Percentiles rank a stretch among this genome's conserved stretches.
These are phyloP conservation scores for Argyrosomus japonicus DNA, from an alignment of 2,113 vertebrate species.

Conservation along the genomic window DNA sequence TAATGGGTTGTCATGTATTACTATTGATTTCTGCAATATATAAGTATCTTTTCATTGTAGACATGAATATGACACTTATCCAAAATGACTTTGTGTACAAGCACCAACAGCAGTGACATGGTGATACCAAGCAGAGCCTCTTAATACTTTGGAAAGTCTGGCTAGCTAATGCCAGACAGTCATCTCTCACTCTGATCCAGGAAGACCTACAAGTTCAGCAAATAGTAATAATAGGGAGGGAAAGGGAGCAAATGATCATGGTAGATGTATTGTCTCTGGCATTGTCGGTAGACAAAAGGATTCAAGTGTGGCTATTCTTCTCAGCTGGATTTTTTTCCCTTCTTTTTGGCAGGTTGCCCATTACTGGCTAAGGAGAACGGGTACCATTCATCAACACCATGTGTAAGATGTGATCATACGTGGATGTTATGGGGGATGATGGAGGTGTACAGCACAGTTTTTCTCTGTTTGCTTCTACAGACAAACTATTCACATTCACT, in stretches of 20 bases:
- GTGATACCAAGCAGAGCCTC: conserved; percentile 43
- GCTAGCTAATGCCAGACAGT: conserved; percentile 29
- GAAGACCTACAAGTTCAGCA: conserved; percentile 40
- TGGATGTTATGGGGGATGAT: not conserved
- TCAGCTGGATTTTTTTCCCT: conserved; percentile 7
- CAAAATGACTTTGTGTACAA: conserved; percentile 30
- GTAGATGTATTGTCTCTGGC: conserved; percentile 9
- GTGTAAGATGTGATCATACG: conserved; percentile 3
- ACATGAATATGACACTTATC: conserved; percentile 56
- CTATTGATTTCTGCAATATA: conserved; percentile 17
- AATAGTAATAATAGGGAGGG: conserved; percentile 30
- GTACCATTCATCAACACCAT: conserved; percentile 12
- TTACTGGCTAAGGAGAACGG: not conserved
- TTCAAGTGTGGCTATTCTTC: conserved; percentile 37
- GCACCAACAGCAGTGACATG: conserved; percentile 19
- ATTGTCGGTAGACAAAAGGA: conserved; percentile 37
- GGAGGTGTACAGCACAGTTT: not conserved
- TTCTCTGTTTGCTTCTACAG: conserved; percentile 8
- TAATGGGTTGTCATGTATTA: conserved; percentile 9
- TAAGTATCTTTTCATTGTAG: conserved; percentile 36
- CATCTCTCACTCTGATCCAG: conserved; percentile 52
- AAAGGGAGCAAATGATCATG: conserved; percentile 38
- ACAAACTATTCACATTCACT: not conserved
- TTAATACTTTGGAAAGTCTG: conserved; percentile 36
- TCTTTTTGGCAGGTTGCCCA: conserved; percentile 40